Evolutionary conservation across 1,140 invertebrate genomes (phyloP), one percentile per base, ranked within the genome.

Genomic region (Camponotus floridanus): DNA sequence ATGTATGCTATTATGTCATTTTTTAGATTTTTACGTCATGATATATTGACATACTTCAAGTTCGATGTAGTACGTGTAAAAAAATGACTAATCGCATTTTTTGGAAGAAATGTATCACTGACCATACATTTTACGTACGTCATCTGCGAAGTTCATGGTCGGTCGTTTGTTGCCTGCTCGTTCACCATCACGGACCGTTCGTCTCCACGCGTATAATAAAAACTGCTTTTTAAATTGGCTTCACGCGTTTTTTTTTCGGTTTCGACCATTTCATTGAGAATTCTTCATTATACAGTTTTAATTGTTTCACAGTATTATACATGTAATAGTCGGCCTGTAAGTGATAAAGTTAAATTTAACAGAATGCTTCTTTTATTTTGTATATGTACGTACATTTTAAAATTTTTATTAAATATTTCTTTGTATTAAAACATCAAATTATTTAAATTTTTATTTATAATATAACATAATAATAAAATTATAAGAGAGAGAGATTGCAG

Each of bases 81-180:
- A 1, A 31, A 33, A 59, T 7, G 15, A 57, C 8, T 67, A 55
- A 79, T 65, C 4, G 11, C 11, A 55, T 3, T 68, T 70, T 45
- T 73, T 7, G 15, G 18, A 73, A 73, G 18, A 7, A 5, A 18
- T 15, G 26, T 70, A 51, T 81, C 39, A 73, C n/a, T 61, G 55
- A 73, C 13, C 57, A 83, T 62, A 83, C 39, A 62, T 74, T 73
- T 55, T 26, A 31, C n/a, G 21, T 80, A 80, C 45, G n/a, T 70
- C 31, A 42, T 83, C 13, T n/a, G 26, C 36, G 31, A 83, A 70
- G 68, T 83, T 83, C 55, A 83, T 33, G 67, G 62, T 73, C 67
- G 26, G 55, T 73, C 57, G 31, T 76, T 55, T 70, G 67, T 71
- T 70, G 26, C 26, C 51, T 73, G 59, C 45, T 61, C 55, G 39